Percentiles rank a stretch among this genome's conserved stretches.
These are phyloP conservation scores for Scolanthus callimorphus DNA, from an alignment of 92 coral and sea anemone genomes.

Conservation along the genomic window DNA sequence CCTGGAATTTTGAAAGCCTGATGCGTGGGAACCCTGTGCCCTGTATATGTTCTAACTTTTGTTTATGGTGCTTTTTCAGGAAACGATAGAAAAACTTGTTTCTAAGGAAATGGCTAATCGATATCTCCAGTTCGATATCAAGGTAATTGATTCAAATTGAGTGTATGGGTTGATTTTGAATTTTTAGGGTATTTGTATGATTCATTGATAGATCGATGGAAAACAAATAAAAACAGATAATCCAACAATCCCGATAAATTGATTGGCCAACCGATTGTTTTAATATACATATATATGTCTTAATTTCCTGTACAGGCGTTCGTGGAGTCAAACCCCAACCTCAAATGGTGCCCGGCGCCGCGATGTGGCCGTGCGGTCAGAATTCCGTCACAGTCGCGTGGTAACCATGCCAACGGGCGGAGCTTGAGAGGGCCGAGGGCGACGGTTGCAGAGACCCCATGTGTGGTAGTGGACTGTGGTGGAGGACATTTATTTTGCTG, in stretches of 20 bases:
- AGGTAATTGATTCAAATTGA: too few species aligned
- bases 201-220: too few species aligned
- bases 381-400: slow-evolving; percentile 50
- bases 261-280: too few species aligned
- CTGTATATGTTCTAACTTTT: too few species aligned
- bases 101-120: slow-evolving; percentile 91
- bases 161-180: too few species aligned
- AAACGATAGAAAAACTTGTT: slow-evolving; percentile 87
- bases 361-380: slow-evolving; percentile 95
- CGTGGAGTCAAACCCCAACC: slow-evolving; percentile 90
- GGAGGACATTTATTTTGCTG: slow-evolving; percentile 92
- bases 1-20: too few species aligned
- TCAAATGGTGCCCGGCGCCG: slow-evolving; percentile 98
- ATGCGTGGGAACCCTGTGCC: too few species aligned
- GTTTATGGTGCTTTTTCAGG: slow-evolving; percentile 66
- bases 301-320: slow-evolving; percentile 86
- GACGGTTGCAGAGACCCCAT: slow-evolving; percentile 70
- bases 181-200: too few species aligned
- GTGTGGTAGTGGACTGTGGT: slow-evolving; percentile 91
- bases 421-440: slow-evolving; percentile 31
- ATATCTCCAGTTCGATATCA: slow-evolving; percentile 85
- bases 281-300: too few species aligned
- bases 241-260: too few species aligned
- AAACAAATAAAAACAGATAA: too few species aligned
- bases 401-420: slow-evolving; percentile 30